Conservation (phyloP, 2,888 invertebrate species). For the Chrysolina oricalcia region DNA sequence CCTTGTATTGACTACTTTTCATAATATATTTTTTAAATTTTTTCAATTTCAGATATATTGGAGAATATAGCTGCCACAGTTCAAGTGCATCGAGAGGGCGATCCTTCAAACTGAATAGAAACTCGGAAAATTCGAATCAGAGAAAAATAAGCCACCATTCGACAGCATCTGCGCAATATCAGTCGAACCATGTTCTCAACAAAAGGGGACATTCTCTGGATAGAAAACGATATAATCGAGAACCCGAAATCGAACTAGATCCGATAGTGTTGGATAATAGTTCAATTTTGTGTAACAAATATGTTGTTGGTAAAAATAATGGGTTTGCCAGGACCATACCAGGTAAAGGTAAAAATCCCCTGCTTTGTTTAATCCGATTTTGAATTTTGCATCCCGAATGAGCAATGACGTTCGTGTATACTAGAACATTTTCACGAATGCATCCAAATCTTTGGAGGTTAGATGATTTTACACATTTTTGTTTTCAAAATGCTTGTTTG, state of each 20-base stretch:
- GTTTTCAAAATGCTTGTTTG: neutral
- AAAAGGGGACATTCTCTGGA: constrained; percentile 66
- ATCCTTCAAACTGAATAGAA: constrained; percentile 67
- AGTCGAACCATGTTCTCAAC: constrained; percentile 33
- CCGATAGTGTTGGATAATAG: constrained; percentile 72
- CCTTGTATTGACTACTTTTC: too few species aligned
- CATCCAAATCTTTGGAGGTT: constrained; percentile 13
- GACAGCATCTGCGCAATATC: constrained; percentile 47
- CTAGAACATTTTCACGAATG: constrained; percentile 10
- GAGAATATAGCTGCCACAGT: constrained; percentile 60
- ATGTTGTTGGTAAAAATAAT: constrained; percentile 76
- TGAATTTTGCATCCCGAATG: constrained; percentile 11
- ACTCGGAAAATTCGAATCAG: constrained; percentile 31
- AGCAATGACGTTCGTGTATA: neutral
- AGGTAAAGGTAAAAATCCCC: constrained; percentile 58
- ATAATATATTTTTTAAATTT: too few species aligned
- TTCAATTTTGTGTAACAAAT: constrained; percentile 82
- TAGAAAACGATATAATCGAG: constrained; percentile 62
- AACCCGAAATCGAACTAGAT: constrained; percentile 67
- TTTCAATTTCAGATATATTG: constrained; percentile 62
- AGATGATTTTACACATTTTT: neutral
- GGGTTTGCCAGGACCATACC: constrained; percentile 64
- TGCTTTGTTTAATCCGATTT: constrained; percentile 18
- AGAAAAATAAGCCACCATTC: constrained; percentile 54
- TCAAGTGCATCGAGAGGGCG: constrained; percentile 64